Evolutionary conservation across 2,113 vertebrate species (phyloP).

Genomic region (Actenoides lindsayi): DNA sequence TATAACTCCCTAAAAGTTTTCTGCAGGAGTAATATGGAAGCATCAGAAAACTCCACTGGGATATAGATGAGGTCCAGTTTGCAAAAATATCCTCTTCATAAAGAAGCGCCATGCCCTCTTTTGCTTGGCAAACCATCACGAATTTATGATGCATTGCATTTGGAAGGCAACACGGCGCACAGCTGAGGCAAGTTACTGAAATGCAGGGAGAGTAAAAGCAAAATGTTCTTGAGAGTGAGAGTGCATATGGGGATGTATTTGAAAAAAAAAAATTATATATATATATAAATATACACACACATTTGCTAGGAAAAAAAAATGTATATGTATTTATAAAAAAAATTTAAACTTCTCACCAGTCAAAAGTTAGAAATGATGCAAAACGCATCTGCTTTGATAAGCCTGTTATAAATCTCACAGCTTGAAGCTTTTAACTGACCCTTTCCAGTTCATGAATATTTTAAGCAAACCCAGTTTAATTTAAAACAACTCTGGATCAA

Average conservation of each 20-base stretch:
- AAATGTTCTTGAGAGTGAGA: conserved; percentile 68
- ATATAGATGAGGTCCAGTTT: conserved; percentile 76
- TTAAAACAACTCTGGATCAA: conserved; percentile 64
- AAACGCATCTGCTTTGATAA: conserved; percentile 66
- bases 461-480: conserved; percentile 56
- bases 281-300: conserved; percentile 73
- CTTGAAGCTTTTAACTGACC: conserved; percentile 65
- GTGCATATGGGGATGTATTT: conserved; percentile 71
- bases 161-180: conserved; percentile 72
- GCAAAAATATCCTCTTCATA: conserved; percentile 77
- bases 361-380: conserved; percentile 69
- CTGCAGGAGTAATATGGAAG: conserved; percentile 69
- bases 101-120: conserved; percentile 73
- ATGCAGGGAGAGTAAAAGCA: conserved; percentile 56
- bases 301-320: conserved; percentile 63
- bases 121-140: conserved; percentile 73
- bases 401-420: conserved; percentile 58
- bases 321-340: conserved; percentile 67
- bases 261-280: conserved; percentile 56
- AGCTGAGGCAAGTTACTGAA: conserved; percentile 73
- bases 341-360: conserved; percentile 62
- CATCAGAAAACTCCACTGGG: conserved; percentile 79
- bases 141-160: conserved; percentile 75
- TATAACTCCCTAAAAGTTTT: conserved; percentile 77
- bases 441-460: conserved; percentile 66